phyloP scores from a whole-genome alignment of 1,140 invertebrate genomes.

The Bacillus rossius region DNA sequence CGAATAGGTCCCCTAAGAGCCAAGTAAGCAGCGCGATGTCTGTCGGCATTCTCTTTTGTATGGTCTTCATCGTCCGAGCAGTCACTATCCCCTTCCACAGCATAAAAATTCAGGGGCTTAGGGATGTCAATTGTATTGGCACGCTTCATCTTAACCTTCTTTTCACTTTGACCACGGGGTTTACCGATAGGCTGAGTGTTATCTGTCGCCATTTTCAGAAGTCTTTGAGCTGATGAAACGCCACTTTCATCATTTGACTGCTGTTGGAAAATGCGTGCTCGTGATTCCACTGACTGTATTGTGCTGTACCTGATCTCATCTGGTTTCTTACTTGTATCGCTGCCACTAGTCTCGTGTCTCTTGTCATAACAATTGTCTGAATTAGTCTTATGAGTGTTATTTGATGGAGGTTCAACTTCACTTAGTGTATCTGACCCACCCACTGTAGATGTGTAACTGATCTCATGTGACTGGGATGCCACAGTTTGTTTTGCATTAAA shows the following conservation, averaged over 20 bases:
- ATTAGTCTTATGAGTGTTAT: no score
- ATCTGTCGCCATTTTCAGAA: slow-evolving; percentile 30
- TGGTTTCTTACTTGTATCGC: no score
- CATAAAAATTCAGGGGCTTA: slow-evolving; percentile 54
- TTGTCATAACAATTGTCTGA: no score
- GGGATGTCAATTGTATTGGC: slow-evolving; percentile 86
- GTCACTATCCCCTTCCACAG: slow-evolving; percentile 46
- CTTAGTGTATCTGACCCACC: no score
- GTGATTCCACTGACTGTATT: no score
- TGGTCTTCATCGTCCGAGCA: slow-evolving; percentile 25
- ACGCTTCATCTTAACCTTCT: slow-evolving; percentile 70
- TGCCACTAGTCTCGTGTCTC: no score
- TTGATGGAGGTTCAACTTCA: no score
- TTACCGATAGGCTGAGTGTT: slow-evolving; percentile 10
- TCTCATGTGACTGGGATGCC: no score
- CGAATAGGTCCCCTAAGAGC: slow-evolving; percentile 51
- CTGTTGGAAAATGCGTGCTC: neutral
- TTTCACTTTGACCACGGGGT: neutral
- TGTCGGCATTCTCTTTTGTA: slow-evolving; percentile 18
- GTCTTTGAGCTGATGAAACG: slow-evolving; percentile 28
- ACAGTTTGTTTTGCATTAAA: no score
- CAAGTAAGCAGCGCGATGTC: slow-evolving; percentile 39
- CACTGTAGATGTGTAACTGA: no score
- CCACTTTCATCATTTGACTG: neutral
- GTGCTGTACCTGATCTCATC: no score